Conservation (phyloP, 2,113 vertebrate species). For the Hydrolagus affinis region DNA sequence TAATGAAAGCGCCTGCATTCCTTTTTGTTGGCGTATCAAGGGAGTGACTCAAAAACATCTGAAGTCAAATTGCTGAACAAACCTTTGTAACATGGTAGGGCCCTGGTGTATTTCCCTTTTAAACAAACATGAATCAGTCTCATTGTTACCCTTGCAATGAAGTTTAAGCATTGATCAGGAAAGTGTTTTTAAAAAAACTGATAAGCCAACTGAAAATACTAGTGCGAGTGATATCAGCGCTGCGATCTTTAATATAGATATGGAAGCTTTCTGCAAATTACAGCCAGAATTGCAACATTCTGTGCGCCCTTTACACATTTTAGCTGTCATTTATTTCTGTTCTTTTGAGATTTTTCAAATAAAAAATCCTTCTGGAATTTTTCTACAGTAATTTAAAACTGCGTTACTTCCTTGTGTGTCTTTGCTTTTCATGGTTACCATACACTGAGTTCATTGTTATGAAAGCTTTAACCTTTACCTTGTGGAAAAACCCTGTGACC, state of each 20-base stretch:
- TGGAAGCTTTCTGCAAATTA: background rate
- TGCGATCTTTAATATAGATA: background rate
- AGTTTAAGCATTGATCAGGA: conserved; percentile 10
- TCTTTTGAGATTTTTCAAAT: background rate
- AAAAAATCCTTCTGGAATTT: background rate
- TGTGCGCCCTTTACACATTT: background rate
- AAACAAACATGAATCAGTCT: conserved; percentile 35
- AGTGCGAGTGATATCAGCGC: background rate
- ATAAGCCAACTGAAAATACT: background rate
- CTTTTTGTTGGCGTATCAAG: conserved; percentile 41
- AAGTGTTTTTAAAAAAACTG: background rate
- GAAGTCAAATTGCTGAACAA: conserved; percentile 38
- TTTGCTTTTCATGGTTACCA: background rate
- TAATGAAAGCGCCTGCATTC: conserved; percentile 45
- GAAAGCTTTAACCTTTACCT: background rate
- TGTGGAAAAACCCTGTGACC: background rate
- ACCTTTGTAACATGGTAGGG: conserved; percentile 2
- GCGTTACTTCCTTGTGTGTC: background rate
- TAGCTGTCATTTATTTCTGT: background rate
- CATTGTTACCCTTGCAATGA: conserved; percentile 37
- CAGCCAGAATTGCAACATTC: background rate
- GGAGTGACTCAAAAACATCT: conserved; percentile 32
- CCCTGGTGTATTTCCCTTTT: background rate
- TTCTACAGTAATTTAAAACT: background rate
- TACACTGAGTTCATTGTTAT: background rate